A percentile compares a stretch with the other conserved stretches of the same genome.
phyloP scores from a whole-genome alignment of 2,888 invertebrate species.

The Apodemia duryi region DNA sequence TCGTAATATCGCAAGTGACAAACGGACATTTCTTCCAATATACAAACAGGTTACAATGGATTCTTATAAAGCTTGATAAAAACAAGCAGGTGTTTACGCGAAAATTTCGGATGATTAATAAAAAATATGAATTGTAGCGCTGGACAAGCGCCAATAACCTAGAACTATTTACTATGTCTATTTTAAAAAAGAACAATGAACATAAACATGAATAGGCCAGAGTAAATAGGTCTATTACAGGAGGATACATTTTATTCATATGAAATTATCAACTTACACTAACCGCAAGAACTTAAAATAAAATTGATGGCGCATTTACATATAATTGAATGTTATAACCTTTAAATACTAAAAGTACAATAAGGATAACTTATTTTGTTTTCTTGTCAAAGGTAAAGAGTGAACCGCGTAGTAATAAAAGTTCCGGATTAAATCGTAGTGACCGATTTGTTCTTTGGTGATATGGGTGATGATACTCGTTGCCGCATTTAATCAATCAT shows the following conservation, averaged over 20 bases:
- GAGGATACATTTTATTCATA: not conserved
- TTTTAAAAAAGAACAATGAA: conserved; percentile 10
- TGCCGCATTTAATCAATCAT: no score
- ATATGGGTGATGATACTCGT: no score
- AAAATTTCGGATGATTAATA: conserved; percentile 17
- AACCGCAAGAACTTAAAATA: no score
- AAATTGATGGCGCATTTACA: no score
- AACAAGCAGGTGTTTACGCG: conserved; percentile 17
- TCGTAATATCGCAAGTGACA: no score
- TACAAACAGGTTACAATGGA: not conserved
- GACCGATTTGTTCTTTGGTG: no score
- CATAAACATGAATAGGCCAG: not conserved
- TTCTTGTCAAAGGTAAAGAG: no score
- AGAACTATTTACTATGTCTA: conserved; percentile 8
- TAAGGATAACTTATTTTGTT: no score
- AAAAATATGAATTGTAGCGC: conserved; percentile 21
- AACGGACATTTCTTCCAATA: not conserved
- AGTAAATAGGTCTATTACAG: not conserved
- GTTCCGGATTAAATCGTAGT: no score
- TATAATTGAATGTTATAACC: no score
- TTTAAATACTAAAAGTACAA: no score
- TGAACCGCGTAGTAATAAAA: no score
- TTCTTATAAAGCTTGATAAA: conserved; percentile 1
- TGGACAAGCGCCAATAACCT: conserved; percentile 17
- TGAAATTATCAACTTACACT: not conserved